Evolutionary conservation across 1,140 invertebrate genomes (phyloP).

Genomic region (Wiebesia pumilae): DNA sequence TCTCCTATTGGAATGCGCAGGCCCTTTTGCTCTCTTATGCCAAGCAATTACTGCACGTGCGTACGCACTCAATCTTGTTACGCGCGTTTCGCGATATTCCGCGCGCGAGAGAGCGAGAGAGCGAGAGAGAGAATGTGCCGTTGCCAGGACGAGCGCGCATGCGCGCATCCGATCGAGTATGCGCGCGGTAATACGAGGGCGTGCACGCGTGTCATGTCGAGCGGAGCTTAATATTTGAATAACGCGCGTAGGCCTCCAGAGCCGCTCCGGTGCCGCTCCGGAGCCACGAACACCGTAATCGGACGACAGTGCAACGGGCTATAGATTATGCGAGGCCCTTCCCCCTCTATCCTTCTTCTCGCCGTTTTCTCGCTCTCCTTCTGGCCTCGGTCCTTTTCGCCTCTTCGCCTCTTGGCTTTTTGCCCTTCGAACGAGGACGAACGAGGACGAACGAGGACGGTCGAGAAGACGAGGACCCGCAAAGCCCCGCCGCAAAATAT

Average conservation of each 20-base stretch:
- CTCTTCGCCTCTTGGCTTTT: background rate
- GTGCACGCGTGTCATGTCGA: constrained; percentile 45
- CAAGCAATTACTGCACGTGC: constrained; percentile 40
- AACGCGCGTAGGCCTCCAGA: constrained; percentile 62
- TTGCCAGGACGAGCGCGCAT: background rate
- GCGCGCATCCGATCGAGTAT: background rate
- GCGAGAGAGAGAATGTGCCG: background rate
- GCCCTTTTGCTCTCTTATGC: constrained; percentile 19
- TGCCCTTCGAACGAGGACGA: no score
- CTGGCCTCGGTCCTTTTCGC: background rate
- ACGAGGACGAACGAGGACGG: background rate
- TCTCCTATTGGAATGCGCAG: constrained; percentile 44
- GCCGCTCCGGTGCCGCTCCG: no score
- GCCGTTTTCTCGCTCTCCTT: background rate
- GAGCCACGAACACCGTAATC: constrained; percentile 62
- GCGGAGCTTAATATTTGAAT: constrained; percentile 65
- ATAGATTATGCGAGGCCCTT: constrained; percentile 17
- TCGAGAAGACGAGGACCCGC: constrained; percentile 28
- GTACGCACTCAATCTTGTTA: constrained; percentile 45
- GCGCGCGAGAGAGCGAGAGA: background rate
- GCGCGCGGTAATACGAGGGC: constrained; percentile 32
- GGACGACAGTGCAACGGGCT: constrained; percentile 61
- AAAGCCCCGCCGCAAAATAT: constrained; percentile 36
- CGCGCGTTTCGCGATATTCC: constrained; percentile 35
- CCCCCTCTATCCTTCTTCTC: background rate